These are phyloP conservation scores for Eidolon helvum DNA, from an alignment of 2,113 vertebrate species.

Conservation along the genomic window DNA sequence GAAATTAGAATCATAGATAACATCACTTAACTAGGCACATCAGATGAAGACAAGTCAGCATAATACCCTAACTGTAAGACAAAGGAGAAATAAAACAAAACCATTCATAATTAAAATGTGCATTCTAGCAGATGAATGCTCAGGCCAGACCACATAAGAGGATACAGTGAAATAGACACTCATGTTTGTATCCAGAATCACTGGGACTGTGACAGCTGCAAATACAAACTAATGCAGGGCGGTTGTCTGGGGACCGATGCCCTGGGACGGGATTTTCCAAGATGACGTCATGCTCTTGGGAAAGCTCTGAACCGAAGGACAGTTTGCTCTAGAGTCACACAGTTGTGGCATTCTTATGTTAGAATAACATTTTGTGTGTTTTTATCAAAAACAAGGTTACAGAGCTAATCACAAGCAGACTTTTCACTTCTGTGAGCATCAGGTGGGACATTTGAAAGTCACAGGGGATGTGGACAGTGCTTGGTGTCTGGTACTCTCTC, in stretches of 20 bases:
- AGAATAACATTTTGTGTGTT: not conserved
- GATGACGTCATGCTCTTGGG: not conserved
- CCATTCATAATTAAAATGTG: not conserved
- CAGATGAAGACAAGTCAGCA: too few species aligned
- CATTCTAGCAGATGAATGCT: not conserved
- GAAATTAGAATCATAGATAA: not conserved
- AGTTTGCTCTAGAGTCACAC: not conserved
- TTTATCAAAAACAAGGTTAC: not conserved
- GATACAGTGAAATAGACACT: not conserved
- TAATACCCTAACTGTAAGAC: not conserved
- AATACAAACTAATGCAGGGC: not conserved
- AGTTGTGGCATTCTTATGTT: not conserved
- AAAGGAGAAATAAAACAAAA: not conserved
- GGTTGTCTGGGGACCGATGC: too few species aligned
- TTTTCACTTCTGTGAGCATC: not conserved
- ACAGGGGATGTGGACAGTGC: not conserved
- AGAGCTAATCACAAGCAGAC: not conserved
- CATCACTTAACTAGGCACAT: accelerated
- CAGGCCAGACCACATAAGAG: not conserved
- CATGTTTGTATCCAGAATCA: not conserved
- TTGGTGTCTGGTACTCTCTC: not conserved
- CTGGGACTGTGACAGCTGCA: not conserved
- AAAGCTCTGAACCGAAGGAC: not conserved
- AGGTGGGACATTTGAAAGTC: not conserved
- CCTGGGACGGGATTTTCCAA: not conserved